Evolutionary conservation across 2,113 vertebrate genomes (phyloP), one percentile per base, ranked within the genome.

Genomic region (Uropsilus gracilis): DNA sequence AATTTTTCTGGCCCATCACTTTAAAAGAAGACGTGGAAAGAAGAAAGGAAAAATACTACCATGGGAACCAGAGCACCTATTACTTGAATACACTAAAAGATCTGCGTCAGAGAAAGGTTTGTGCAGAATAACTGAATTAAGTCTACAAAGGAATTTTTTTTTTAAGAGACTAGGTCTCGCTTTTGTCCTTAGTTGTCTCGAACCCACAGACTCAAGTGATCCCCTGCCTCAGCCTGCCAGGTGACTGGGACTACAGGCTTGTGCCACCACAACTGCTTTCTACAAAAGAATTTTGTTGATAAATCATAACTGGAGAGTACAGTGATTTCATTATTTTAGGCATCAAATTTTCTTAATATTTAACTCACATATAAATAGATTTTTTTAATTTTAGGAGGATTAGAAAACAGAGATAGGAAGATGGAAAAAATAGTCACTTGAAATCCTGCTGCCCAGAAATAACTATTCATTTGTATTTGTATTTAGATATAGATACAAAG

Each of bases 11-110:
- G 99, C 99, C 6, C 99, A 97, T 82, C 99, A 98, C 96, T 99
- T 99, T 97, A 99, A 98, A 98, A 99, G 99, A 97, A 99, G 98
- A 97, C 99, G 99, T 96, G 98, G 99, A 86, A 99, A 98, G 94
- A 98, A 98, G 89, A 98, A 97, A 96, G 99, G 98, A 86, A 98
- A 98, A 97, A 80, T 85, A 44, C 98, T 98, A 0, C 98, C 98
- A 80, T 99, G 99, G 99, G 99, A 99, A 66, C 98, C 98, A 83
- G 98, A 97, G 80, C 98, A 98, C 64, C 97, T 99, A 0, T 88
- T 98, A 17, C 96, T 99, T 91, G 98, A 99, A 72, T 98, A 99
- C 59, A 95, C 98, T 82, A 97, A 98, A 91, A 97, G 97, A 17
- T 97, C 97, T 42, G 94, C 97, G 1, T 98, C 98, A 85, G 98